phyloP scores from a whole-genome alignment of 2,113 vertebrate genomes.

The Bombycilla garrulus region DNA sequence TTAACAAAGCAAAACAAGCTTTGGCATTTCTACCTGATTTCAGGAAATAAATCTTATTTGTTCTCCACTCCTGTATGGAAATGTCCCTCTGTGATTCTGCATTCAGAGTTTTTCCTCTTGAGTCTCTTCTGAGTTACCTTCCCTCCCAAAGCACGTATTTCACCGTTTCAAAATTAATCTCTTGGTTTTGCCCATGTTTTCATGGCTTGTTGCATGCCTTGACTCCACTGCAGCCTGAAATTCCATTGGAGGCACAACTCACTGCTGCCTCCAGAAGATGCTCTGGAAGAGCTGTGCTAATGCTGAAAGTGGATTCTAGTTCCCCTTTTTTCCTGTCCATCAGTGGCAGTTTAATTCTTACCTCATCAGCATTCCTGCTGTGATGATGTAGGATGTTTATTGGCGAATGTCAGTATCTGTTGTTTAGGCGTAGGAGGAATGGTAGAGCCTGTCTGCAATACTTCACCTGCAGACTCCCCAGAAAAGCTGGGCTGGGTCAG shows the following conservation, averaged over 20 bases:
- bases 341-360: neutral
- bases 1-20: neutral
- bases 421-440: neutral
- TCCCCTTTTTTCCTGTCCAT: neutral
- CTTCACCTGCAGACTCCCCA: neutral
- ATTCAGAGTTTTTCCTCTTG: neutral
- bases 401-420: neutral
- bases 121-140: neutral
- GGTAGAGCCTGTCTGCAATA: neutral
- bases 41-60: neutral
- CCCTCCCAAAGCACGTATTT: neutral
- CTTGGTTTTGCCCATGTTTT: neutral
- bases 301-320: neutral
- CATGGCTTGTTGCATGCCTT: neutral
- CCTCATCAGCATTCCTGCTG: neutral
- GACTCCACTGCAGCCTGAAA: neutral
- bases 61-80: neutral
- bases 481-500: neutral
- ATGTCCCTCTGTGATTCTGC: neutral
- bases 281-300: neutral
- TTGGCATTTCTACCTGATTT: neutral
- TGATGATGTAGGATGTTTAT: accelerated
- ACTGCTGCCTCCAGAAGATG: neutral
- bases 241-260: neutral
- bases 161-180: neutral